Percentiles rank a stretch among this genome's conserved stretches.
Evolutionary conservation across 2,888 invertebrate genomes (phyloP).

Genomic region (Anthophora plumipes): DNA sequence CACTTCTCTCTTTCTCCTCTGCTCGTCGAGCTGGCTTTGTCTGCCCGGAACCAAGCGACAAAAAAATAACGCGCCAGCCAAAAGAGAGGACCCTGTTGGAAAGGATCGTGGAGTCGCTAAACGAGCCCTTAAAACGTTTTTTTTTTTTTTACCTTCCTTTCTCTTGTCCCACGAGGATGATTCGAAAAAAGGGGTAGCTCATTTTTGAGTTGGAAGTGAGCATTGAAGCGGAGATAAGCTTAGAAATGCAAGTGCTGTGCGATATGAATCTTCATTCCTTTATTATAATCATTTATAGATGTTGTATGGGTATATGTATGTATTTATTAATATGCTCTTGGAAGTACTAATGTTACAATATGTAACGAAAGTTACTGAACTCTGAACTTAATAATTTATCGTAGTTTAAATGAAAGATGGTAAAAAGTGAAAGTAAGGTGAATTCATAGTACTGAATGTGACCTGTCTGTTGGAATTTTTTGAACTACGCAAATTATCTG

Average conservation of each 20-base stretch:
- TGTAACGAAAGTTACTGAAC: too few relatives aligned
- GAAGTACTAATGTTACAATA: too few relatives aligned
- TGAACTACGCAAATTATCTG: too few relatives aligned
- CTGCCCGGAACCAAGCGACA: constrained; percentile 71
- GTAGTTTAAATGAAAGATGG: too few relatives aligned
- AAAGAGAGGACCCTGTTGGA: constrained; percentile 25
- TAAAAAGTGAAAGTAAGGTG: too few relatives aligned
- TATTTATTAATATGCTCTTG: too few relatives aligned
- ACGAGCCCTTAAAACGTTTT: constrained; percentile 63
- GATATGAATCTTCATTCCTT: neutral
- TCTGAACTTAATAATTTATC: too few relatives aligned
- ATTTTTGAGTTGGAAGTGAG: neutral
- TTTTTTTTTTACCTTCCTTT: constrained; percentile 47
- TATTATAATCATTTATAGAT: too few relatives aligned
- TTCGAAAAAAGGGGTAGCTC: neutral
- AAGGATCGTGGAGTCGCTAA: constrained; percentile 52
- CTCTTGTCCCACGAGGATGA: neutral
- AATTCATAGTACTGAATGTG: too few relatives aligned
- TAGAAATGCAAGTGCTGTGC: neutral
- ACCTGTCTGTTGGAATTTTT: too few relatives aligned
- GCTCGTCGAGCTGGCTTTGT: constrained; percentile 68
- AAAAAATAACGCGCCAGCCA: constrained; percentile 66
- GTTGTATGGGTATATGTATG: too few relatives aligned
- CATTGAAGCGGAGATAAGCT: neutral
- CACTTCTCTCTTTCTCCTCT: constrained; percentile 24